Evolutionary conservation across 2,888 invertebrate species (phyloP), one percentile per base, ranked within the genome.

Genomic region (Eilema caniola): DNA sequence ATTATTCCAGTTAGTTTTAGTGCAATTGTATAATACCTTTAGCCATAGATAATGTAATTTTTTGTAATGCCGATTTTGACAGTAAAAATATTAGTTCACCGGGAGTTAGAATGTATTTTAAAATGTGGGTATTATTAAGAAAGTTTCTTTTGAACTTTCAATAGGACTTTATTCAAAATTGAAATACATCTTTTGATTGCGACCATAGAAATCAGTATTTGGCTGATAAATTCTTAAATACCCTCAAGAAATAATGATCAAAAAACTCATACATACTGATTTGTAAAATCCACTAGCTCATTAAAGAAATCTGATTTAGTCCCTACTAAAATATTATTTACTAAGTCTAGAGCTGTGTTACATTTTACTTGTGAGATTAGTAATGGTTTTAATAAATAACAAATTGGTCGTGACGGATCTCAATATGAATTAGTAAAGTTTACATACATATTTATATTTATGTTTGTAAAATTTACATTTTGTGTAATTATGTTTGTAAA

Each of bases 1-100:
- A 91, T 90, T 92, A 94, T 94, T 94, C 94, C 94, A 94, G 85
- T 89, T 94, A 94, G 93, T 83, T 83, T 85, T 93, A 94, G 92
- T 89, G 72, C 86, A 90, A 90, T 89, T 95, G 94, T 95, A 94
- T 92, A 87, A 91, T 93, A 93, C 91, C 88, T 86, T 83, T 94
- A 94, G 92, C 75, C 73, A 76, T 93, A 91, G 88, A 70, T 82
- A 83, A 83, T 84, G 85, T 88, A 86, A 53, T 70, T 88, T 87
- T 88, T 88, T 88, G 79, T 86, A 85, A 86, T 84, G 77, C 66
- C 80, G 66, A 69, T 72, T 70, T 77, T 77, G 76, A 80, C 73
- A 72, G 24, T 59, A 74, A 73, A 76, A 71, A 71, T 59, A 70
- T 10, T 61, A 76, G 61, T 61, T 78, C 64, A 66, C 67, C 63